Conservation (phyloP, 2,797 vertebrate species). For the Sandelia bainsii region DNA sequence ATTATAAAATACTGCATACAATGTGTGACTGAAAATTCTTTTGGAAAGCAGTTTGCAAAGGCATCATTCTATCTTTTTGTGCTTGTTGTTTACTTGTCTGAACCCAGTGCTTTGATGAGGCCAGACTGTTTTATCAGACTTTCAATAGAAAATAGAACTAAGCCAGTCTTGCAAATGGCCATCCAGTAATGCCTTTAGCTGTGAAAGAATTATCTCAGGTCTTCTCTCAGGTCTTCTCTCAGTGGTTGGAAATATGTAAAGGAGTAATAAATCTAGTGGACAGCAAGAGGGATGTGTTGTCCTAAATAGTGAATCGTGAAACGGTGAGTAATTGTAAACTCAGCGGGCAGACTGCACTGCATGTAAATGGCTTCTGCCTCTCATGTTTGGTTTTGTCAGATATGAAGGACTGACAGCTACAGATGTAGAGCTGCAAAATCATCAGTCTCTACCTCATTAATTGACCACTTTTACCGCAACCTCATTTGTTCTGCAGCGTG, state of each 20-base stretch:
- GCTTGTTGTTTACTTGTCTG: constrained; percentile 3
- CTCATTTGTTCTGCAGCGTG: too few relatives aligned
- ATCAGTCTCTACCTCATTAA: too few relatives aligned
- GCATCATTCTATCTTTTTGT: constrained; percentile 9
- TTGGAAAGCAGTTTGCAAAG: constrained; percentile 33
- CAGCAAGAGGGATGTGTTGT: constrained; percentile 7
- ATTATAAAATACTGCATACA: constrained; percentile 34
- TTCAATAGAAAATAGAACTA: constrained; percentile 28
- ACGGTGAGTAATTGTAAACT: constrained; percentile 41
- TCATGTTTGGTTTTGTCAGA: constrained; percentile 44
- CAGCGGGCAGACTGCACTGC: constrained; percentile 22
- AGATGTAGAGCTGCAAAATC: too few relatives aligned
- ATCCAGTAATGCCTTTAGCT: constrained; percentile 2
- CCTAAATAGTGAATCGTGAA: not conserved
- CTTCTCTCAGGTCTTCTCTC: constrained; percentile 7
- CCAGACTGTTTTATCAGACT: constrained; percentile 35
- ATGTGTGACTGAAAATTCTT: constrained; percentile 12
- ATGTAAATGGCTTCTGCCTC: constrained; percentile 4
- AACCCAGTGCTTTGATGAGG: constrained; percentile 7
- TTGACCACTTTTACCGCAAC: too few relatives aligned
- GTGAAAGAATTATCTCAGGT: not conserved
- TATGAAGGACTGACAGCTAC: constrained; percentile 8
- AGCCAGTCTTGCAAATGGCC: constrained; percentile 17
- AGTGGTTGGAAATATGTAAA: constrained; percentile 36
- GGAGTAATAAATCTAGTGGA: constrained; percentile 26